Base-by-base conservation (phyloP, 1,140 invertebrate genomes). In the Pogonus chalceus region DNA sequence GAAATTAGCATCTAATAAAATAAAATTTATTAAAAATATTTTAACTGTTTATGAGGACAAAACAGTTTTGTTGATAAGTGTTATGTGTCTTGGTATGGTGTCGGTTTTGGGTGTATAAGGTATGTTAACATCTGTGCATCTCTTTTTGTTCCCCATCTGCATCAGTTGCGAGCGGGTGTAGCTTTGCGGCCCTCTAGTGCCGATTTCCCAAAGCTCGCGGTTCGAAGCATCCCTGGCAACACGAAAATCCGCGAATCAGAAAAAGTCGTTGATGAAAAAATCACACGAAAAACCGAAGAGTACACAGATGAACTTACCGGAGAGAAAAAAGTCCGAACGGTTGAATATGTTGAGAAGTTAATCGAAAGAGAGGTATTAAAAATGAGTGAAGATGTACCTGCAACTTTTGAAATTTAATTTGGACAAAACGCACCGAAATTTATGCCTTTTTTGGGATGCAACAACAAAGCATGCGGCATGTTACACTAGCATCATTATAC, bases 311-410 rank as follows among this genome's bases (percentile, higher is more conserved):
- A 90, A 62, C 73, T 80, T 57, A 90, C 88, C 56, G 90, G 90
- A 62, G 84, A 87, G 71, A 81, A 81, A 69, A 85, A 85, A 74
- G 82, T 94, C 60, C 79, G 88, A 76, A 94, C 90, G 53, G 81
- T 92, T 70, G 88, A 92, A 80, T 88, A 90, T 77, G 85, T 92
- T 76, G 90, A 94, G 79, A 92, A 92, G 81, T 82, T 90, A 71
- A 90, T 94, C 74, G 90, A 94, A 75, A 90, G 87, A 81, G 90
- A 94, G 90, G 90, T 93, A 90, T 67, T 69, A 69, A 49, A 73
- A 57, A 52, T 49, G 7, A 43, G 18, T 4, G 18, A 16, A 43
- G 37, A 16, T 10, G 18, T 18, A 18, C 37, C 7, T 43, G 3
- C 18, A 43, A 7, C 4, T 31, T 31, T 31, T 31, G 4, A 7